Evolutionary conservation across 2,888 invertebrate genomes (phyloP).

Genomic region (Thera britannica): DNA sequence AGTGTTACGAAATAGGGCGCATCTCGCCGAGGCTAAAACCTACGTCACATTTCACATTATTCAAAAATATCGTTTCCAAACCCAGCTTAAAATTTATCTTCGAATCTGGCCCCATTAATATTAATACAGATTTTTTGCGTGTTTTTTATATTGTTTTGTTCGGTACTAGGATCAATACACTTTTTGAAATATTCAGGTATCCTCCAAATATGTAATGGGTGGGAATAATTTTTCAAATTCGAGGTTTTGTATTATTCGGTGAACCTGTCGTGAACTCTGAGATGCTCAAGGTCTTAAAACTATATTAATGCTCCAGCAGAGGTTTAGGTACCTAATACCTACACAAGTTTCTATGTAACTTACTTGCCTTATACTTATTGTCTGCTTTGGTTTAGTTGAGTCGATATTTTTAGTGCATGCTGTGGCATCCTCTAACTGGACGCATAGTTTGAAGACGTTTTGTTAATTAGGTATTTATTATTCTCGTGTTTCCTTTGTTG

Average conservation of each 20-base stretch:
- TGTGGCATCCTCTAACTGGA: too few species aligned
- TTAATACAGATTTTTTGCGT: slow-evolving; percentile 63
- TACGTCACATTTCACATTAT: slow-evolving; percentile 77
- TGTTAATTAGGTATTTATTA: too few species aligned
- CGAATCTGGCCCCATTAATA: slow-evolving; percentile 60
- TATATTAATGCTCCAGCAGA: neutral
- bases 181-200: slow-evolving; percentile 36
- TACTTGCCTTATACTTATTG: too few species aligned
- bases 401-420: too few species aligned
- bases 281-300: slow-evolving; percentile 20
- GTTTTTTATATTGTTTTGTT: slow-evolving; percentile 42
- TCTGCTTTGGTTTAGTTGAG: too few species aligned
- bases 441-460: too few species aligned
- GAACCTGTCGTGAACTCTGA: slow-evolving; percentile 37
- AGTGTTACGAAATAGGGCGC: slow-evolving; percentile 70
- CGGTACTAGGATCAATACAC: slow-evolving; percentile 39
- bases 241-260: slow-evolving; percentile 22
- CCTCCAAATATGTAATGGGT: slow-evolving; percentile 28
- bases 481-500: too few species aligned
- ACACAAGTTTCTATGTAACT: too few species aligned
- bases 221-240: slow-evolving; percentile 25
- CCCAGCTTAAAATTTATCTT: slow-evolving; percentile 61
- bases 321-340: too few species aligned
- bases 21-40: slow-evolving; percentile 71
- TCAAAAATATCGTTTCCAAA: slow-evolving; percentile 70